These are phyloP conservation scores for Oligia strigilis DNA, from an alignment of 2,888 invertebrate species.

Conservation along the genomic window DNA sequence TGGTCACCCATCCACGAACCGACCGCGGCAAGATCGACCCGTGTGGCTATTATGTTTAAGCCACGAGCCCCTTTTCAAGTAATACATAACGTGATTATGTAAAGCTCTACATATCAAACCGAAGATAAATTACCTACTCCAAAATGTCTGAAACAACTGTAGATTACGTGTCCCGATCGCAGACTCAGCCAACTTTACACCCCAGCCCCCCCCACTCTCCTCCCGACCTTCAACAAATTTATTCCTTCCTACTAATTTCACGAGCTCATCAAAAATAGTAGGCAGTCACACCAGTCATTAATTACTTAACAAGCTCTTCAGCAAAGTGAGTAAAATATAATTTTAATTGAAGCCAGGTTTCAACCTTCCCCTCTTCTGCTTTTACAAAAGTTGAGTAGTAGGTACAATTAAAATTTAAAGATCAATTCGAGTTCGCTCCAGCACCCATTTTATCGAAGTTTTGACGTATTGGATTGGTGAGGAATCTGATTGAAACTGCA, in stretches of 20 bases:
- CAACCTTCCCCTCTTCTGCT: conserved; percentile 34
- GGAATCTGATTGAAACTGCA: conserved; percentile 10
- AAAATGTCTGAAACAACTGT: conserved; percentile 48
- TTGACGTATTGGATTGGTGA: conserved; percentile 22
- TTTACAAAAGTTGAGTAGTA: conserved; percentile 32
- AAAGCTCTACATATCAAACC: conserved; percentile 23
- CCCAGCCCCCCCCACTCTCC: background rate
- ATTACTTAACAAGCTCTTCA: conserved; percentile 59
- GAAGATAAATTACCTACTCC: conserved; percentile 34
- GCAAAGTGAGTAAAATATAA: conserved; percentile 56
- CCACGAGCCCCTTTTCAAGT: background rate
- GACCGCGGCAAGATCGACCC: too few species aligned
- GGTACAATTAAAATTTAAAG: conserved; percentile 41
- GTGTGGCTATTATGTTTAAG: background rate
- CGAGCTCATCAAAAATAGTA: conserved; percentile 56
- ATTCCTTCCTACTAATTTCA: conserved; percentile 49
- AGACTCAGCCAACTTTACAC: background rate
- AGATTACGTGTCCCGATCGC: conserved; percentile 26
- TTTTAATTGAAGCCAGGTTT: conserved; percentile 58
- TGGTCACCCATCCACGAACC: too few species aligned
- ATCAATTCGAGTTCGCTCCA: conserved; percentile 20
- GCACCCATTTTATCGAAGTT: conserved; percentile 16
- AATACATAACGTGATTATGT: background rate
- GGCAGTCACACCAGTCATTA: conserved; percentile 57
- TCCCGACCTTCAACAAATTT: conserved; percentile 22